These are phyloP conservation scores for Aphidius colemani DNA, from an alignment of 2,888 invertebrate genomes.

Conservation along the genomic window DNA sequence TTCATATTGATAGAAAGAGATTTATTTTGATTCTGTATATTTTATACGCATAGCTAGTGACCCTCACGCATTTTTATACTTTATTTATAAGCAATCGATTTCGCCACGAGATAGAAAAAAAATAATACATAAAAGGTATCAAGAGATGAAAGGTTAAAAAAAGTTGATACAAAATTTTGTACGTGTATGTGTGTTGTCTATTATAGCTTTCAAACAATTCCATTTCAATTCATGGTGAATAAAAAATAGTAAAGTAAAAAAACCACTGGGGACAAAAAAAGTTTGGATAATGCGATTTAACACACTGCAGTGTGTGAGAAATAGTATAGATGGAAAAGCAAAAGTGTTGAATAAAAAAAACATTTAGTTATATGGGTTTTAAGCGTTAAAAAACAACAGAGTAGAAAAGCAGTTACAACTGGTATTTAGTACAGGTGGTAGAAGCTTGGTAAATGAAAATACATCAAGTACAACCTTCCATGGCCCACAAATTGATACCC, in stretches of 20 bases:
- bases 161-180: neutral
- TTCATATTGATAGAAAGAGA: neutral
- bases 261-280: conserved; percentile 44
- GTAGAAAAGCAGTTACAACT: neutral
- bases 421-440: conserved; percentile 35
- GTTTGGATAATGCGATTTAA: conserved; percentile 54
- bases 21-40: neutral
- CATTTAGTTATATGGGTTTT: neutral
- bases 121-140: neutral
- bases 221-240: conserved; percentile 38
- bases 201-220: conserved; percentile 39
- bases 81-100: conserved; percentile 2
- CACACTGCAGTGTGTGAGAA: conserved; percentile 34
- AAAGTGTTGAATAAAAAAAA: neutral
- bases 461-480: conserved; percentile 53
- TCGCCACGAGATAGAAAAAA: neutral
- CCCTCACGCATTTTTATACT: neutral
- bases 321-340: conserved; percentile 15
- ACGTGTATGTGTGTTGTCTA: conserved; percentile 11
- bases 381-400: too few relatives aligned
- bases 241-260: conserved; percentile 40
- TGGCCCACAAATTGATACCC: conserved; percentile 48
- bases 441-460: conserved; percentile 51
- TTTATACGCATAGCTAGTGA: neutral
- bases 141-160: conserved; percentile 10